phyloP scores from a whole-genome alignment of 2,888 invertebrate genomes.

The Zaprionus bogoriensis region DNA sequence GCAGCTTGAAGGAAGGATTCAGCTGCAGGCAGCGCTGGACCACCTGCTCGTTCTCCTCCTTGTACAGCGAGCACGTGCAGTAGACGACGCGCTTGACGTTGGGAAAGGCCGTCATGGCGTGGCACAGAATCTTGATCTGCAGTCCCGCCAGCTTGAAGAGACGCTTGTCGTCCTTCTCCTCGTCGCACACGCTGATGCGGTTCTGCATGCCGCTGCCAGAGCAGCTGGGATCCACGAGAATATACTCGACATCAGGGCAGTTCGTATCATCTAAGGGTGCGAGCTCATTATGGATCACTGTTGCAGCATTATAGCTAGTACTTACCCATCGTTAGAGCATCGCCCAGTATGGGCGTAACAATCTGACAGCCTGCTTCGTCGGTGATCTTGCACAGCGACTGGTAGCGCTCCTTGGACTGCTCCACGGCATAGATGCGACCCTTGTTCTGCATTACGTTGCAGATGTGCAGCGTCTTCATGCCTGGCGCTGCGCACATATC shows the following conservation, averaged over 20 bases:
- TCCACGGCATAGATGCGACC: slow-evolving; percentile 94
- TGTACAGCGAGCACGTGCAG: slow-evolving; percentile 96
- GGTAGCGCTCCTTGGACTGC: slow-evolving; percentile 86
- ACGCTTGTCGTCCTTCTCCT: slow-evolving; percentile 84
- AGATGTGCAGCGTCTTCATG: slow-evolving; percentile 96
- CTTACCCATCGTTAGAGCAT: slow-evolving; percentile 87
- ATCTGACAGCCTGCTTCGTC: slow-evolving; percentile 87
- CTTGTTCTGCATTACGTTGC: slow-evolving; percentile 90
- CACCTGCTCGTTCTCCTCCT: slow-evolving; percentile 97
- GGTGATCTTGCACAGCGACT: slow-evolving; percentile 87
- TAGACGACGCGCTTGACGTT: slow-evolving; percentile 94
- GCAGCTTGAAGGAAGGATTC: slow-evolving; percentile 85
- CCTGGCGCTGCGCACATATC: slow-evolving; percentile 99
- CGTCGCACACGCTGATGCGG: slow-evolving; percentile 84
- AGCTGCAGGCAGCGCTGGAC: slow-evolving; percentile 77
- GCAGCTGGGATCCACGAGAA: slow-evolving; percentile 98
- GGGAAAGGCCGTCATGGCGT: slow-evolving; percentile 93
- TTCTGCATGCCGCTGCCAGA: slow-evolving; percentile 93
- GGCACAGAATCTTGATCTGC: slow-evolving; percentile 92
- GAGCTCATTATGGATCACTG: too few relatives aligned
- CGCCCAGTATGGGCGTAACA: slow-evolving; percentile 87
- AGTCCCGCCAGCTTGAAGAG: slow-evolving; percentile 88
- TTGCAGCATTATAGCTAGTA: too few relatives aligned
- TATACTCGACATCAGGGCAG: slow-evolving; percentile 89
- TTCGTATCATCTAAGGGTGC: not conserved